Conservation (phyloP, 2,113 vertebrate species). For the Pollachius pollachius region DNA sequence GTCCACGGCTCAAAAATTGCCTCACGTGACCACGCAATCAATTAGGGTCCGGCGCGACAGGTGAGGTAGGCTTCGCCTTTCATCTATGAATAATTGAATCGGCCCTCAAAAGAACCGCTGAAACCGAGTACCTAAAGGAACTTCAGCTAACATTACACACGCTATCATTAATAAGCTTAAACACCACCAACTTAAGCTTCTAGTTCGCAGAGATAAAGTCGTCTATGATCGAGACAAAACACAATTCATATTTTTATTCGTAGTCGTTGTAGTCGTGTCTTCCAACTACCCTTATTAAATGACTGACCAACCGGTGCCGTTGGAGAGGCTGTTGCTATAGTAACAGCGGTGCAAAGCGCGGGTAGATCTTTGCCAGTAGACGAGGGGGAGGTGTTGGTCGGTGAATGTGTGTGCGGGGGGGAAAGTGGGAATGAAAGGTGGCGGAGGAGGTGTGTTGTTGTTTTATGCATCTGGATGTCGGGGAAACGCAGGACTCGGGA, state of each 20-base stretch:
- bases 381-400: neutral
- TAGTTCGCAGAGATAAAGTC: neutral
- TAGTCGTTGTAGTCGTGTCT: neutral
- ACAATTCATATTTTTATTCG: neutral
- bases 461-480: constrained; percentile 36
- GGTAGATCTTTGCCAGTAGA: constrained; percentile 2
- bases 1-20: too few relatives aligned
- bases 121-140: too few relatives aligned
- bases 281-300: constrained; percentile 8
- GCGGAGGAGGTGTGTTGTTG: constrained; percentile 39
- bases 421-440: neutral
- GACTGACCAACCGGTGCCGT: constrained; percentile 7
- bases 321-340: constrained; percentile 64
- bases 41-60: too few relatives aligned
- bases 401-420: neutral
- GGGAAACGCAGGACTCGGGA: constrained; percentile 18
- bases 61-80: too few relatives aligned
- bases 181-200: too few relatives aligned
- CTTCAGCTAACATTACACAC: too few relatives aligned
- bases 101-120: too few relatives aligned
- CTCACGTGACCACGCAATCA: too few relatives aligned
- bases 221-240: neutral
- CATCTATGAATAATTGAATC: too few relatives aligned
- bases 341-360: constrained; percentile 43
- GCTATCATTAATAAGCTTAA: too few relatives aligned